These are phyloP conservation scores for Mus spicilegus DNA, from an alignment of 2,113 vertebrate species.

Conservation along the genomic window DNA sequence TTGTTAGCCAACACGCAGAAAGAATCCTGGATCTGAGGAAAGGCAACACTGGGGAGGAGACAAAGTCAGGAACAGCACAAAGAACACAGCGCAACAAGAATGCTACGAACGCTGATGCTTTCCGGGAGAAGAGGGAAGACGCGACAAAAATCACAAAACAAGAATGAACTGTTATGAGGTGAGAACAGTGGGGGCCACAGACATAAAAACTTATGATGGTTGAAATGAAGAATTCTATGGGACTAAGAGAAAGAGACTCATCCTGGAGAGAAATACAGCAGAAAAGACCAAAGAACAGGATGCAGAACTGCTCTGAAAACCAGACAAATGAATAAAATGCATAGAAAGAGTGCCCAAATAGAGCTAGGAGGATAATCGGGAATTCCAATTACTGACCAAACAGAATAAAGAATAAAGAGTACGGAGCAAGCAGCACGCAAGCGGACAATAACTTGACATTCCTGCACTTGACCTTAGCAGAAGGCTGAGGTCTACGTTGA, in stretches of 20 bases:
- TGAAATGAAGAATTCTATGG: background rate
- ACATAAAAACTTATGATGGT: background rate
- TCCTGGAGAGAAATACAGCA: background rate
- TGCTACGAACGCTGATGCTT: no score
- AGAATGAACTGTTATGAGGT: background rate
- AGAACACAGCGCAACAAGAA: background rate
- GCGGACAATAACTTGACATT: background rate
- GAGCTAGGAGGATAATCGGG: background rate
- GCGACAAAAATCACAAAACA: background rate
- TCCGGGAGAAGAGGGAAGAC: background rate
- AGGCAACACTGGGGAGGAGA: background rate
- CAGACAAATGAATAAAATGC: background rate
- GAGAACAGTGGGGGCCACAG: slow-evolving; percentile 4
- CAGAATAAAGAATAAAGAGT: background rate
- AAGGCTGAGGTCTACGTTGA: background rate
- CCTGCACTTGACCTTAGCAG: background rate
- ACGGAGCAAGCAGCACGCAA: background rate
- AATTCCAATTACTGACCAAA: background rate
- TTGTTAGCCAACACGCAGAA: slow-evolving; percentile 1
- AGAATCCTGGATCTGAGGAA: background rate
- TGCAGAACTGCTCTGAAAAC: background rate
- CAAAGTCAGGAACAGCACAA: background rate
- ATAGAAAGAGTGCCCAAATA: background rate
- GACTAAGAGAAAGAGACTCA: background rate
- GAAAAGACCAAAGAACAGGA: background rate